Conservation (phyloP, 2,113 vertebrate genomes). For the Platichthys flesus region DNA sequence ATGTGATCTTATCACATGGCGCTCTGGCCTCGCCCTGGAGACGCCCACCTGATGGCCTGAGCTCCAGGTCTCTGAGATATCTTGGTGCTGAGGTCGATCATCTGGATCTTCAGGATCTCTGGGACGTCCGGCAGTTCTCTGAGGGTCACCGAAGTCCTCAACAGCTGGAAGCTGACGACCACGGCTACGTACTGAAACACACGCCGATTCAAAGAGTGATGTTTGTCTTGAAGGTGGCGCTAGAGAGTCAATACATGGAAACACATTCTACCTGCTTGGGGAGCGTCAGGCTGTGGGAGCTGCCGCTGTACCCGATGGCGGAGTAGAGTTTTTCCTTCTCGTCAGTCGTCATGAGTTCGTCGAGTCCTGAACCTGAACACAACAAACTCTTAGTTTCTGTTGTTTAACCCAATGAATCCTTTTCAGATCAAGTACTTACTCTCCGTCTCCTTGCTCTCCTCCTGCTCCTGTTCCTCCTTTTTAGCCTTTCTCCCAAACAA, state of each 20-base stretch:
- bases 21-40: neutral
- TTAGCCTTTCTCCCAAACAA: slow-evolving; percentile 88
- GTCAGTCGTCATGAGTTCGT: slow-evolving; percentile 91
- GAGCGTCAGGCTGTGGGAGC: slow-evolving; percentile 85
- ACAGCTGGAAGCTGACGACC: slow-evolving; percentile 89
- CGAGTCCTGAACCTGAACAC: slow-evolving; percentile 81
- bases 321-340: slow-evolving; percentile 96
- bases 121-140: slow-evolving; percentile 87
- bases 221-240: neutral
- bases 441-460: slow-evolving; percentile 84
- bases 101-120: slow-evolving; percentile 93
- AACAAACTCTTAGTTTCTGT: neutral
- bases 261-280: slow-evolving; percentile 86
- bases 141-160: slow-evolving; percentile 90
- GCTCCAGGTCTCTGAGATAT: slow-evolving; percentile 94
- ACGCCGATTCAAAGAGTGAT: neutral
- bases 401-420: neutral
- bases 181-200: slow-evolving; percentile 89
- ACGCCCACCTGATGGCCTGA: slow-evolving; percentile 89
- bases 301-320: slow-evolving; percentile 97
- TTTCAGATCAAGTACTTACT: slow-evolving; percentile 72
- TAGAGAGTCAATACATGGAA: too few relatives aligned
- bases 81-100: slow-evolving; percentile 90
- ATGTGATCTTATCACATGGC: too few relatives aligned
- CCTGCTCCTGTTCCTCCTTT: slow-evolving; percentile 87